phyloP scores from a whole-genome alignment of 2,113 vertebrate genomes.

The Microcebus griseorufus region DNA sequence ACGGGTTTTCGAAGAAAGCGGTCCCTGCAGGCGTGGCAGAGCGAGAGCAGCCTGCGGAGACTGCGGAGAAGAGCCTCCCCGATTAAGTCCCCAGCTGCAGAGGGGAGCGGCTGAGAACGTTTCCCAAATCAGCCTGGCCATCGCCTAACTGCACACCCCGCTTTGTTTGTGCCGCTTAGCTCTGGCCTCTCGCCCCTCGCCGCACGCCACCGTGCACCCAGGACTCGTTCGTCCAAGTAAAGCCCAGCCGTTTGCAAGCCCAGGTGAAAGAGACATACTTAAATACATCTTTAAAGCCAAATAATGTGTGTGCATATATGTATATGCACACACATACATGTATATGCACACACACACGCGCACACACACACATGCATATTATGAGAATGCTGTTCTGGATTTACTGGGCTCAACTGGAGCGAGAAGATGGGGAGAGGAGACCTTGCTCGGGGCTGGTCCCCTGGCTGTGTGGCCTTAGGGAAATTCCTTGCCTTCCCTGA shows the following conservation, averaged over 20 bases:
- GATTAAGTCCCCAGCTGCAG: background rate
- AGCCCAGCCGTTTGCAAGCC: background rate
- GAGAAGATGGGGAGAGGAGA: background rate
- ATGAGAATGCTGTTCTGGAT: background rate
- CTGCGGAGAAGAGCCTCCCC: background rate
- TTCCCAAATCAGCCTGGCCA: background rate
- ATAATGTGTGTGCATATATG: background rate
- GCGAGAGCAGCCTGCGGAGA: background rate
- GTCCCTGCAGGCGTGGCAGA: background rate
- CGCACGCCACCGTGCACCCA: background rate
- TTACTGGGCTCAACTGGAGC: background rate
- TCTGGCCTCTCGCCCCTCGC: constrained; percentile 17
- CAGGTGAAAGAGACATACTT: background rate
- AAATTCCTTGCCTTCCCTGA: background rate
- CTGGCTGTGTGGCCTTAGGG: background rate
- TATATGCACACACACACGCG: background rate
- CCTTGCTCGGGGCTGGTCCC: background rate
- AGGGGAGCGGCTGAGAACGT: background rate
- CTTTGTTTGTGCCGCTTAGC: background rate
- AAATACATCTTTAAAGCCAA: background rate
- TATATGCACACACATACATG: background rate
- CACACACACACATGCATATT: too few relatives aligned
- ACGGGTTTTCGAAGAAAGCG: background rate
- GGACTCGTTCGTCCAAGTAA: constrained; percentile 30
- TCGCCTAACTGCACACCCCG: background rate